phyloP scores from a whole-genome alignment of 2,797 vertebrate species.

The Hybognathus amarus region DNA sequence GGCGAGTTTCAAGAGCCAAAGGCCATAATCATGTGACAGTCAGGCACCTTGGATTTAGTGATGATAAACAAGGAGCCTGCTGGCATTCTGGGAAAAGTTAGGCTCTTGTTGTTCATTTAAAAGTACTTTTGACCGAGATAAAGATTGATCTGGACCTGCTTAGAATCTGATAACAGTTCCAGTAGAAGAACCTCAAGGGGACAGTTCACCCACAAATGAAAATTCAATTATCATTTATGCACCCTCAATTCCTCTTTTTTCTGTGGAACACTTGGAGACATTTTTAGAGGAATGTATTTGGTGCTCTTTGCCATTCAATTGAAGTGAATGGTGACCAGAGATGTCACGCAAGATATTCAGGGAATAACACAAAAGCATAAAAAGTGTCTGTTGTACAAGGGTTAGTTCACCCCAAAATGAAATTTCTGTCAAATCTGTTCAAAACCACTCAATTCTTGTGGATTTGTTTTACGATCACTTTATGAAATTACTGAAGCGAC shows the following conservation, averaged over 20 bases:
- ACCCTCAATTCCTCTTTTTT: not conserved
- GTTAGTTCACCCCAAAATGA: not conserved
- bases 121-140: conserved; percentile 11
- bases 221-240: not conserved
- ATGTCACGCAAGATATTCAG: not conserved
- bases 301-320: not conserved
- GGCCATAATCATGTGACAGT: conserved; percentile 28
- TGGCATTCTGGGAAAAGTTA: conserved; percentile 11
- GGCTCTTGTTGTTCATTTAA: conserved; percentile 25
- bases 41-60: conserved; percentile 29
- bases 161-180: not conserved
- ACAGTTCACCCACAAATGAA: not conserved
- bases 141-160: conserved; percentile 16
- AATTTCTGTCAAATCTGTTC: not conserved
- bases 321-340: not conserved
- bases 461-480: too few relatives aligned
- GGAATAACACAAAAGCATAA: not conserved
- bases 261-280: not conserved
- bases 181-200: not conserved
- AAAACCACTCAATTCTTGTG: too few relatives aligned
- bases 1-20: conserved; percentile 29
- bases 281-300: not conserved
- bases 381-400: not conserved
- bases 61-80: conserved; percentile 19
- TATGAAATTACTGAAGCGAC: too few relatives aligned